These are phyloP conservation scores for Lepidocolaptes lacrymiger DNA, from an alignment of 2,797 vertebrate species.

Conservation along the genomic window DNA sequence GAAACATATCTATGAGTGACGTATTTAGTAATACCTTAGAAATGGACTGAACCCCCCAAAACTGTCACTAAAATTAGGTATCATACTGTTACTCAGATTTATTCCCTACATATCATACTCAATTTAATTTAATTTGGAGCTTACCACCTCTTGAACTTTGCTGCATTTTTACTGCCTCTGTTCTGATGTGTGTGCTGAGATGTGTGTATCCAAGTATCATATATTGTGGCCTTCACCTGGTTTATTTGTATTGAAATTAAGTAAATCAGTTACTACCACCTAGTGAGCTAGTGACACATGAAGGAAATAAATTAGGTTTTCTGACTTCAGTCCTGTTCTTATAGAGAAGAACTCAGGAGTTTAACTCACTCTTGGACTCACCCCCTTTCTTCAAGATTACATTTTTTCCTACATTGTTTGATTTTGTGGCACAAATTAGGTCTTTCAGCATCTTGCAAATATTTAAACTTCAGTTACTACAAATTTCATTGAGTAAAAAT, in stretches of 20 bases:
- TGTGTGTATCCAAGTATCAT: background rate
- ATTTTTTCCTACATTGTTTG: background rate
- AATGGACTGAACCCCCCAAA: background rate
- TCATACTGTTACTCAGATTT: background rate
- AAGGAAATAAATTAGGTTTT: background rate
- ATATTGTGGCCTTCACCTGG: background rate
- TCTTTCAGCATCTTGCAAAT: background rate
- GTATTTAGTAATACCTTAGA: background rate
- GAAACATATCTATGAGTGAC: background rate
- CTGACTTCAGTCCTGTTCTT: background rate
- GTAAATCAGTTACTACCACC: background rate
- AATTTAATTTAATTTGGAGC: background rate
- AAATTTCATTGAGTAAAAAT: background rate
- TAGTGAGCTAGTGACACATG: background rate
- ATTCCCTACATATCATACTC: background rate
- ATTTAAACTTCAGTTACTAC: background rate
- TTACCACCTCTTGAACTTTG: background rate
- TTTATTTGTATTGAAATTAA: background rate
- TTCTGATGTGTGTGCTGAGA: background rate
- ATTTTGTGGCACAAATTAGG: background rate
- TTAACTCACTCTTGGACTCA: background rate
- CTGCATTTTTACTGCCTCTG: background rate
- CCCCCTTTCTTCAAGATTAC: background rate
- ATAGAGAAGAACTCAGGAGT: background rate
- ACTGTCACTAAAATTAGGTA: background rate